phyloP scores from a whole-genome alignment of 2,888 invertebrate species.

The Hyppa rectilinea region DNA sequence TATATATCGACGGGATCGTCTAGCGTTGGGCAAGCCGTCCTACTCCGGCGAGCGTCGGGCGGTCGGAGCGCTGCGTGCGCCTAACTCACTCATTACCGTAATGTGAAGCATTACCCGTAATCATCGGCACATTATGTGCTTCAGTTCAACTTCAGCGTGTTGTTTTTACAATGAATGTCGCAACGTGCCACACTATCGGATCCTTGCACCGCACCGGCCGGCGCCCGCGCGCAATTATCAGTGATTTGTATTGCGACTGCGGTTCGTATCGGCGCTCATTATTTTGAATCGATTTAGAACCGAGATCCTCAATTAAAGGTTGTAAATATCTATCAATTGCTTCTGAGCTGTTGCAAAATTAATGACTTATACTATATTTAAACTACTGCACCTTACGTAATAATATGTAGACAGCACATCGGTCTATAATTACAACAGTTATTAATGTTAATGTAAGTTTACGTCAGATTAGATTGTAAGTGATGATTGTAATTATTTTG shows the following conservation, averaged over 20 bases:
- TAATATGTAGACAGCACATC: not conserved
- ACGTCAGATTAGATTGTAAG: not conserved
- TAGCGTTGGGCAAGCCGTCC: constrained; percentile 37
- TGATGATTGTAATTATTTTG: too few relatives aligned
- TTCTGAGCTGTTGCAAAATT: constrained; percentile 1
- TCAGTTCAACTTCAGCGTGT: not conserved
- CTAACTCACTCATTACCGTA: constrained; percentile 30
- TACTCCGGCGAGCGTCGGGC: not conserved
- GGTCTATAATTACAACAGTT: not conserved
- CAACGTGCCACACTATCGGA: constrained; percentile 1
- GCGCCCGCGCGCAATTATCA: not conserved
- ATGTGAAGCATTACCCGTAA: constrained; percentile 35
- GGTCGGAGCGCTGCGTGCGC: constrained; percentile 21
- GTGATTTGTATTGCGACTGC: constrained; percentile 5
- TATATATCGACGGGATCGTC: constrained; percentile 33
- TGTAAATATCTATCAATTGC: constrained; percentile 39
- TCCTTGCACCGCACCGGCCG: not conserved
- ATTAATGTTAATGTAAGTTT: not conserved
- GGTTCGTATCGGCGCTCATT: constrained; percentile 14
- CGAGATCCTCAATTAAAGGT: constrained; percentile 33
- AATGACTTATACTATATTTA: not conserved
- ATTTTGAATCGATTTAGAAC: constrained; percentile 40
- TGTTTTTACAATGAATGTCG: not conserved
- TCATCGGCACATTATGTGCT: constrained; percentile 19
- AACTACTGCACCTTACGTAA: not conserved